Conservation (phyloP, 2,113 vertebrate genomes). For the Eulacestoma nigropectus region DNA sequence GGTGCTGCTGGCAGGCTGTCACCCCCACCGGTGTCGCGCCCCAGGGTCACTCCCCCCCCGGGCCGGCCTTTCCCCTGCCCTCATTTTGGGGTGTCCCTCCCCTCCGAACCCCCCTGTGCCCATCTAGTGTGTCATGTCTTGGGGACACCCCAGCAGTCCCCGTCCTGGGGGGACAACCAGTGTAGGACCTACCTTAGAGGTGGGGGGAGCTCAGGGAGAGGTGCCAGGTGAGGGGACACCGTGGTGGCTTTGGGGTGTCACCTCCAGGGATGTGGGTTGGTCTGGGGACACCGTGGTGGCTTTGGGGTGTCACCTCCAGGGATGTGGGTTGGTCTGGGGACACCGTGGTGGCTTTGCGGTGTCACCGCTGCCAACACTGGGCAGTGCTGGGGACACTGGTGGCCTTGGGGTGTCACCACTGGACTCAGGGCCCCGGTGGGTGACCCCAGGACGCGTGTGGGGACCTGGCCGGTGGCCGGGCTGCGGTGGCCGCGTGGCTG, state of each 20-base stretch:
- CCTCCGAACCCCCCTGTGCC: background rate
- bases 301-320: background rate
- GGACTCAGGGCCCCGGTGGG: background rate
- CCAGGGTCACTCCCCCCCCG: fast-evolving
- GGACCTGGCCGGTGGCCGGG: background rate
- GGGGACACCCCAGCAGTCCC: background rate
- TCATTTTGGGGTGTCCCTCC: background rate
- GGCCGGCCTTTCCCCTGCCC: background rate
- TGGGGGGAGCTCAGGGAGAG: background rate
- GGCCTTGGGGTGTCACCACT: background rate
- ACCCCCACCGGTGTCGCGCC: background rate
- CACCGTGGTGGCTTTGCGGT: background rate
- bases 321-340: background rate
- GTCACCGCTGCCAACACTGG: background rate
- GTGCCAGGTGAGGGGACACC: background rate
- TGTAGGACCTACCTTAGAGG: background rate
- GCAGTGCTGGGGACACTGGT: too few species aligned
- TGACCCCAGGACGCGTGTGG: background rate
- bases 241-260: background rate
- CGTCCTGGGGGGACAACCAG: background rate
- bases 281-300: background rate
- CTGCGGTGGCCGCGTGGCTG: background rate
- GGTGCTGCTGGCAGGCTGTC: fast-evolving
- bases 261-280: too few species aligned
- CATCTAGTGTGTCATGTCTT: too few species aligned